These are phyloP conservation scores for Mionectes macconnelli DNA, from an alignment of 2,113 vertebrate species.

Conservation along the genomic window DNA sequence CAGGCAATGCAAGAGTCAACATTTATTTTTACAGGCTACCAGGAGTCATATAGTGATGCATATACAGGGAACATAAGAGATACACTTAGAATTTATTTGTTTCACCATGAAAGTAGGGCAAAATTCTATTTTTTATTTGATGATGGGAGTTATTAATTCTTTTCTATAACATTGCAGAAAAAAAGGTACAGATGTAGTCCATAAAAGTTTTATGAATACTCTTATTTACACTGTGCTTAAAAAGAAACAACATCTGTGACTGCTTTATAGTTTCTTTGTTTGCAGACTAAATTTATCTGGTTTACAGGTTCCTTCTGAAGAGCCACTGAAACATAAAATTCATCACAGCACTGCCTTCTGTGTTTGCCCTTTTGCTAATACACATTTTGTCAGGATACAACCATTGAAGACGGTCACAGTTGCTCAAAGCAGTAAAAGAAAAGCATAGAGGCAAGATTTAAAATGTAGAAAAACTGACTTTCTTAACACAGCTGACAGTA, in stretches of 20 bases:
- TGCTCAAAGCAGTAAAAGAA: neutral
- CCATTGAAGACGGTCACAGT: neutral
- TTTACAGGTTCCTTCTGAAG: constrained; percentile 8
- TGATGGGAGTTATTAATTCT: neutral
- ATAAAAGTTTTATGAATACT: constrained; percentile 35
- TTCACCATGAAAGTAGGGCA: neutral
- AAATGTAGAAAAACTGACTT: neutral
- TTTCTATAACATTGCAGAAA: neutral
- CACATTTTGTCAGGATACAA: neutral
- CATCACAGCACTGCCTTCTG: neutral
- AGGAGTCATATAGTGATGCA: neutral
- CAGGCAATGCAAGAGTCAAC: neutral
- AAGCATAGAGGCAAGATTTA: neutral
- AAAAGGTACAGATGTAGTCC: neutral
- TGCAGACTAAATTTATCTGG: constrained; percentile 22
- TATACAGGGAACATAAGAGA: neutral
- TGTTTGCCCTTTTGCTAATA: neutral
- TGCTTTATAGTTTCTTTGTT: constrained; percentile 44
- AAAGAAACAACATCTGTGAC: constrained; percentile 34
- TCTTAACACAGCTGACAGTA: neutral
- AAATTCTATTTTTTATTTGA: neutral
- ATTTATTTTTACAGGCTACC: neutral
- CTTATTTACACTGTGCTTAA: constrained; percentile 41
- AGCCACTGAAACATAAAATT: neutral
- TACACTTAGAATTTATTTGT: neutral